Percentiles rank a stretch among this genome's conserved stretches.
These are phyloP conservation scores for Drosophila pruinosa DNA, from an alignment of 1,140 invertebrate genomes.

Conservation along the genomic window DNA sequence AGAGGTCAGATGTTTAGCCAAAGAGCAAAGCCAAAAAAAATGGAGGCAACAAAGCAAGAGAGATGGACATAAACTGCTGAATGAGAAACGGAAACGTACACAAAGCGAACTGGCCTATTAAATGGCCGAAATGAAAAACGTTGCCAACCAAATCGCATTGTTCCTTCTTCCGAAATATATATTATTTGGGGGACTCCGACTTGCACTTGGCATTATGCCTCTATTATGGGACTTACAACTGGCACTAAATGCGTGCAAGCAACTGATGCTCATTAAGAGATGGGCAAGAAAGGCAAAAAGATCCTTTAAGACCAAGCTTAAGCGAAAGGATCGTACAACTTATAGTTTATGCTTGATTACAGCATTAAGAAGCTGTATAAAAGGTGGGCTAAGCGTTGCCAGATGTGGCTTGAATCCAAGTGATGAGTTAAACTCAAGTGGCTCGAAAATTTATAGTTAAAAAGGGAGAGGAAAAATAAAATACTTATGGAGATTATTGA, in stretches of 20 bases:
- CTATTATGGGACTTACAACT: slow-evolving; percentile 11
- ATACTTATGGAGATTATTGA: no score
- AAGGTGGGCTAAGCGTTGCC: no score
- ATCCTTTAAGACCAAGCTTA: no score
- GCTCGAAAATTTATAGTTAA: no score
- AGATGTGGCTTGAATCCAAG: no score
- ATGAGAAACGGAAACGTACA: slow-evolving; percentile 29
- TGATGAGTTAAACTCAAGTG: no score
- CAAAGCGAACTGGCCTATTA: slow-evolving; percentile 48
- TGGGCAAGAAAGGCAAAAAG: no score
- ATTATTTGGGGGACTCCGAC: not conserved
- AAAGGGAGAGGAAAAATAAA: no score
- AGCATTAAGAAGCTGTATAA: no score
- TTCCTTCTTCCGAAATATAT: not conserved
- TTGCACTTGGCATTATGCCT: not conserved
- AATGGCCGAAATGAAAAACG: slow-evolving; percentile 32
- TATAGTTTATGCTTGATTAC: no score
- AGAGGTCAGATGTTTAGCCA: slow-evolving; percentile 30
- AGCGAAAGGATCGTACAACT: no score
- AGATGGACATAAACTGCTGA: not conserved
- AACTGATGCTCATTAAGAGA: slow-evolving; percentile 1
- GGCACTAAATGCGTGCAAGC: not conserved
- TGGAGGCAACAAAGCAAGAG: slow-evolving; percentile 1
- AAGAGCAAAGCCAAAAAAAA: slow-evolving; percentile 20
- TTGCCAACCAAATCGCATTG: not conserved